A percentile compares a stretch with the other conserved stretches of the same genome.
These are phyloP conservation scores for Aleiodes leptofemur DNA, from an alignment of 2,888 invertebrate species.

Conservation along the genomic window DNA sequence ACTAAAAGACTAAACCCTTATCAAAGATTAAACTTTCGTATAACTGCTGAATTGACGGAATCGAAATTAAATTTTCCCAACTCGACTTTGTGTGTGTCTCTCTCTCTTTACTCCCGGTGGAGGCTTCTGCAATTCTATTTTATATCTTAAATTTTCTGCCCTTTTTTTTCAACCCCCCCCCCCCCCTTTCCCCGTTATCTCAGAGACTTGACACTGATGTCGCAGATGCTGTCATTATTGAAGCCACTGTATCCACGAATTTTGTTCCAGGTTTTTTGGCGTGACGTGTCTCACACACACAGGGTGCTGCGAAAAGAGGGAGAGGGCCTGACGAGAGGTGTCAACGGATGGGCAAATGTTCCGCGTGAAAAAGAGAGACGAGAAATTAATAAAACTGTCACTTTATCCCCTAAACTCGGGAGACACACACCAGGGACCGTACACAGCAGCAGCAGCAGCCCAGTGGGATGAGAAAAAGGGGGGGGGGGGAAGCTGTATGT, in stretches of 20 bases:
- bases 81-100: slow-evolving; percentile 52
- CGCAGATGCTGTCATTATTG: slow-evolving; percentile 61
- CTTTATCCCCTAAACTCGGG: slow-evolving; percentile 76
- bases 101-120: no score
- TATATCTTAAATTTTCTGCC: neutral
- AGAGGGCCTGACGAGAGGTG: slow-evolving; percentile 27
- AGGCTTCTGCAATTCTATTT: neutral
- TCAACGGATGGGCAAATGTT: slow-evolving; percentile 53
- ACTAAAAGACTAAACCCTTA: slow-evolving; percentile 76
- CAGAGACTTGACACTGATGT: slow-evolving; percentile 18
- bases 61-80: slow-evolving; percentile 78
- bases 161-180: neutral
- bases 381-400: slow-evolving; percentile 88
- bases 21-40: slow-evolving; percentile 78
- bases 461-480: neutral
- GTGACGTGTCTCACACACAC: slow-evolving; percentile 45
- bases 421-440: slow-evolving; percentile 36
- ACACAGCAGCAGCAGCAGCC: no score
- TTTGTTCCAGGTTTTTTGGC: slow-evolving; percentile 23
- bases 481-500: slow-evolving; percentile 37
- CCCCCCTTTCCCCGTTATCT: no score
- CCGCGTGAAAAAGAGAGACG: slow-evolving; percentile 73
- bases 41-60: slow-evolving; percentile 78
- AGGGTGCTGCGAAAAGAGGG: neutral
- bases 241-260: slow-evolving; percentile 58